A percentile compares a stretch with the other conserved stretches of the same genome.
These are phyloP conservation scores for Numenius phaeopus DNA, from an alignment of 2,797 vertebrate species.

Conservation along the genomic window DNA sequence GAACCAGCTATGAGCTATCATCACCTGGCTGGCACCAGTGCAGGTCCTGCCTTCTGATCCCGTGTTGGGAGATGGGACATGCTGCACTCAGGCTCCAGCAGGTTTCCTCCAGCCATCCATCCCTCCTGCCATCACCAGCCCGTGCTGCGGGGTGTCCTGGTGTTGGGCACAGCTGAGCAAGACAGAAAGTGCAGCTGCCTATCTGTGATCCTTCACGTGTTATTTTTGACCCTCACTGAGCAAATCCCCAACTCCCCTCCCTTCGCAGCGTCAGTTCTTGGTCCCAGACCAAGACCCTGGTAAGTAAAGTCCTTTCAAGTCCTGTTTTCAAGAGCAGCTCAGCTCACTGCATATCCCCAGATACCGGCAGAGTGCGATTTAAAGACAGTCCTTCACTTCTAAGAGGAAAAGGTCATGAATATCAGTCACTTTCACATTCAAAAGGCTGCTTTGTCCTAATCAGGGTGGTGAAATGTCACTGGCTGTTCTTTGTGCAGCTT, in stretches of 20 bases:
- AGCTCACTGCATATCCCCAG: neutral
- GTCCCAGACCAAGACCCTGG: neutral
- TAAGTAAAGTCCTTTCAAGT: slow-evolving; percentile 15
- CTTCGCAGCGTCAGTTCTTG: neutral
- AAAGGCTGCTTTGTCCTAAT: neutral
- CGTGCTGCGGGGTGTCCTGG: neutral
- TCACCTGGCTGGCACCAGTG: neutral
- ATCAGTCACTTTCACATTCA: slow-evolving; percentile 37
- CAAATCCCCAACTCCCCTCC: neutral
- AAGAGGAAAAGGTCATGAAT: slow-evolving; percentile 31
- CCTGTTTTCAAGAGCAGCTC: slow-evolving; percentile 5
- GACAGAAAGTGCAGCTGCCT: neutral
- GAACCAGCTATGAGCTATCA: rapidly evolving
- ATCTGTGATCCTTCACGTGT: rapidly evolving
- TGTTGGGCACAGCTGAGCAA: neutral
- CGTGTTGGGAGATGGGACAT: neutral
- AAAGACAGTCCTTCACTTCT: slow-evolving; percentile 7
- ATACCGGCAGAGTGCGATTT: neutral
- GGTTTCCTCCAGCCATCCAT: neutral
- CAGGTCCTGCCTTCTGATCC: neutral
- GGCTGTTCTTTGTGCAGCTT: neutral
- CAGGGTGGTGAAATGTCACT: neutral
- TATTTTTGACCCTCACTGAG: neutral
- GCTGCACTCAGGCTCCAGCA: rapidly evolving
- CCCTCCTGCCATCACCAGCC: neutral